Evolutionary conservation across 2,888 invertebrate species (phyloP).

Genomic region (Perizoma affinitatum): DNA sequence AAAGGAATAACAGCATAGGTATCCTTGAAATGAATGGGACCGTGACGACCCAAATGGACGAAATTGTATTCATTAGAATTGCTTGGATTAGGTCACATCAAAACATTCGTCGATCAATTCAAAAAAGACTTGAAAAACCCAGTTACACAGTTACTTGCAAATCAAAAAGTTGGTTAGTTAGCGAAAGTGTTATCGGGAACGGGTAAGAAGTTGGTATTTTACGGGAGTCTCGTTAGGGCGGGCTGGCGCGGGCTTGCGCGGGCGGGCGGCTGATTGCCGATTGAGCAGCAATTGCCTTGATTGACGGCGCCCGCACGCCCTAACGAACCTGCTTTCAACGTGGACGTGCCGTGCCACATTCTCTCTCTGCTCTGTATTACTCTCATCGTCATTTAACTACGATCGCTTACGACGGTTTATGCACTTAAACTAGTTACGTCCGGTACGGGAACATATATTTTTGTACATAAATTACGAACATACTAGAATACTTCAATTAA

Average conservation of each 20-base stretch:
- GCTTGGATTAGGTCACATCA: too few relatives aligned
- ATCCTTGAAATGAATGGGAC: too few relatives aligned
- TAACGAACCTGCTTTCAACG: conserved; percentile 82
- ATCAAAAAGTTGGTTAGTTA: conserved; percentile 52
- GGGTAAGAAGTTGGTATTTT: conserved; percentile 74
- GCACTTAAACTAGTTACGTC: conserved; percentile 11
- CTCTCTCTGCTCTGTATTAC: conserved; percentile 27
- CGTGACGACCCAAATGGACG: too few relatives aligned
- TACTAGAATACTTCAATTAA: too few relatives aligned
- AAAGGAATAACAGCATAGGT: too few relatives aligned
- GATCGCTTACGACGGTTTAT: conserved; percentile 16
- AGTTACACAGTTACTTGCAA: conserved; percentile 43
- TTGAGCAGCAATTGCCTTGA: conserved; percentile 84
- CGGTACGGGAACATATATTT: background rate
- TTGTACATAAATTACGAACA: background rate
- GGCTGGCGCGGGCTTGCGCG: conserved; percentile 46
- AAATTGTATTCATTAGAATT: too few relatives aligned
- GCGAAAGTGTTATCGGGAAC: conserved; percentile 59
- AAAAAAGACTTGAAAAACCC: conserved; percentile 12
- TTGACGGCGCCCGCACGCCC: conserved; percentile 77
- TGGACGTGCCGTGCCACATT: conserved; percentile 58
- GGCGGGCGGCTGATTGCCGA: conserved; percentile 79
- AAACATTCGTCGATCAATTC: background rate
- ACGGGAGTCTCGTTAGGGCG: conserved; percentile 70
- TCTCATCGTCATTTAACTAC: conserved; percentile 18